These are phyloP conservation scores for Nephrotoma flavescens DNA, from an alignment of 2,888 invertebrate species.

Conservation along the genomic window DNA sequence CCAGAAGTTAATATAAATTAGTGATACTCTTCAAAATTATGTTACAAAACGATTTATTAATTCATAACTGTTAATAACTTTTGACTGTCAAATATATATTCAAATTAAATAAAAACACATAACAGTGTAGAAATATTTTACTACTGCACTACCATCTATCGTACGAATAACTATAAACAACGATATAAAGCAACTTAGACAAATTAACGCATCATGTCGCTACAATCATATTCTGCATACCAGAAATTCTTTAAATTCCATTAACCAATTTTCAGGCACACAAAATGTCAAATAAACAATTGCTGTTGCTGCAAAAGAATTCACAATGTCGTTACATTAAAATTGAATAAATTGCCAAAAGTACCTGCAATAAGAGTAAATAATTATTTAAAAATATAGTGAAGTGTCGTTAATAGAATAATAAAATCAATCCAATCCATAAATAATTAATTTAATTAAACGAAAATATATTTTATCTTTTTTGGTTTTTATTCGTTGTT, in stretches of 20 bases:
- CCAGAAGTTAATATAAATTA: no score
- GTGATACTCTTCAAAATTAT: no score
- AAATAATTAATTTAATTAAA: background rate
- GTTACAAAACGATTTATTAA: no score
- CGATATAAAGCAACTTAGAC: background rate
- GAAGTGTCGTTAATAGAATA: background rate
- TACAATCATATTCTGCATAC: background rate
- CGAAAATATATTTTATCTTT: background rate
- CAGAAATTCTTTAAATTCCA: conserved; percentile 4
- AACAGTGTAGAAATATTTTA: no score
- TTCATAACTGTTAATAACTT: no score
- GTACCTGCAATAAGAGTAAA: background rate
- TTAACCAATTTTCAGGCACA: background rate
- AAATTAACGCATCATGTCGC: background rate
- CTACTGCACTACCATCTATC: background rate
- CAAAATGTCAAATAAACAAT: conserved; percentile 3
- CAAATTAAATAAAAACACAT: no score
- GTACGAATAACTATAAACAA: background rate
- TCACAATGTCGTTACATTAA: background rate
- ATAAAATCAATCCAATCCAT: background rate
- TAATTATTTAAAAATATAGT: background rate
- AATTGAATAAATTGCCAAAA: background rate
- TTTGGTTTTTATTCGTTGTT: background rate
- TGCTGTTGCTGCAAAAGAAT: background rate
- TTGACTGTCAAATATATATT: no score